These are phyloP conservation scores for Pomatorhinus ruficollis DNA, from an alignment of 2,113 vertebrate genomes.

Conservation along the genomic window DNA sequence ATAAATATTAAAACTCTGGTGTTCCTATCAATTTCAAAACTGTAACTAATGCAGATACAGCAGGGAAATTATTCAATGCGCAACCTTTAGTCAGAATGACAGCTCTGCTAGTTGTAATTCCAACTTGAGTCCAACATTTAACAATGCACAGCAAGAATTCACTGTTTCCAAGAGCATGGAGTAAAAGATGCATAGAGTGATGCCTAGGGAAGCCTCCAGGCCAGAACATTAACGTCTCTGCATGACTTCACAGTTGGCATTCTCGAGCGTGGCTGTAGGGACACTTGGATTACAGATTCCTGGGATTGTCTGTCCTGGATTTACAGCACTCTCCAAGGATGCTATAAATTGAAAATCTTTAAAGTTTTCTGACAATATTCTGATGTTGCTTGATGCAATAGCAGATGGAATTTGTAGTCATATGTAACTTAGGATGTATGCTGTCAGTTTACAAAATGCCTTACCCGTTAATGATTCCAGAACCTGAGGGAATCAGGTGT, in stretches of 20 bases:
- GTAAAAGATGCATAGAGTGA: accelerated
- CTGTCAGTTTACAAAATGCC: not conserved
- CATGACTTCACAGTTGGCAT: not conserved
- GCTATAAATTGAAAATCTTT: not conserved
- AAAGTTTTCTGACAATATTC: not conserved
- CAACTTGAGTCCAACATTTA: not conserved
- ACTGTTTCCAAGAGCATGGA: not conserved
- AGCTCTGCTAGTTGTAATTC: not conserved
- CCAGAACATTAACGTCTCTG: not conserved
- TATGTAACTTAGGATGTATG: not conserved
- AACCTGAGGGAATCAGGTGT: not conserved
- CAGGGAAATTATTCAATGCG: not conserved
- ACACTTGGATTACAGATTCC: not conserved
- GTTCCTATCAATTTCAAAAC: not conserved
- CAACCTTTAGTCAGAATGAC: not conserved
- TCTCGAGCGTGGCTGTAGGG: not conserved
- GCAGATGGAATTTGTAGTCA: not conserved
- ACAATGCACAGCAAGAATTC: not conserved
- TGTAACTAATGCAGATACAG: not conserved
- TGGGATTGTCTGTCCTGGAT: not conserved
- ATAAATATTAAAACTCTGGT: not conserved
- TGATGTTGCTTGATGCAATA: not conserved
- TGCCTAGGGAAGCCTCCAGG: not conserved
- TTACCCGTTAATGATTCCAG: not conserved
- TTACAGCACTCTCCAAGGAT: not conserved